phyloP scores from a whole-genome alignment of 2,113 vertebrate genomes.

The Ctenomys sociabilis region DNA sequence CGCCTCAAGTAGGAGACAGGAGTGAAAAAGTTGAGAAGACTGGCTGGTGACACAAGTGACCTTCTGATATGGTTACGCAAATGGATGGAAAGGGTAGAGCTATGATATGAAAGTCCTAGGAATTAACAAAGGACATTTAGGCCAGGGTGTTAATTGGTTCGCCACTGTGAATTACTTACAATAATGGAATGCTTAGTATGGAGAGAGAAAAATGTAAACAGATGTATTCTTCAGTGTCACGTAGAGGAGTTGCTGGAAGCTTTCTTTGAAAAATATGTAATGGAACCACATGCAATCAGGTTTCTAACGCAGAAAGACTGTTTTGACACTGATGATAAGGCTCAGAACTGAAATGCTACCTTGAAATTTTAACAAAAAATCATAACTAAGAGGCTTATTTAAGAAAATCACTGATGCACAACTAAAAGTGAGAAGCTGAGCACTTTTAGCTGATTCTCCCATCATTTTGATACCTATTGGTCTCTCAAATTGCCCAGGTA shows the following conservation, averaged over 20 bases:
- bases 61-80: background rate
- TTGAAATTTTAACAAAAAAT: constrained; percentile 60
- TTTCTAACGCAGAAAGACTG: background rate
- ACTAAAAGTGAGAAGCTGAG: constrained; percentile 11
- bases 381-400: constrained; percentile 22
- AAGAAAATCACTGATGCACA: background rate
- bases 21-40: background rate
- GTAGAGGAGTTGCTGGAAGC: background rate
- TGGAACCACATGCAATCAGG: constrained; percentile 14
- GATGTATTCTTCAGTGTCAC: background rate
- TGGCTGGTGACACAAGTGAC: background rate
- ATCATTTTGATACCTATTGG: constrained; percentile 46
- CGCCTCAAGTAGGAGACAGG: background rate
- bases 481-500: background rate
- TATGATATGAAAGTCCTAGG: background rate
- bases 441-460: background rate
- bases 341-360: constrained; percentile 41
- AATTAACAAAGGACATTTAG: background rate
- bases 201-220: background rate
- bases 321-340: background rate
- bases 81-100: background rate
- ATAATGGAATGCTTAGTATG: background rate
- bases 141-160: background rate
- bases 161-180: background rate
- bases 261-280: constrained; percentile 17